Conservation (phyloP, 2,888 invertebrate genomes). For the Drosophila conformis region DNA sequence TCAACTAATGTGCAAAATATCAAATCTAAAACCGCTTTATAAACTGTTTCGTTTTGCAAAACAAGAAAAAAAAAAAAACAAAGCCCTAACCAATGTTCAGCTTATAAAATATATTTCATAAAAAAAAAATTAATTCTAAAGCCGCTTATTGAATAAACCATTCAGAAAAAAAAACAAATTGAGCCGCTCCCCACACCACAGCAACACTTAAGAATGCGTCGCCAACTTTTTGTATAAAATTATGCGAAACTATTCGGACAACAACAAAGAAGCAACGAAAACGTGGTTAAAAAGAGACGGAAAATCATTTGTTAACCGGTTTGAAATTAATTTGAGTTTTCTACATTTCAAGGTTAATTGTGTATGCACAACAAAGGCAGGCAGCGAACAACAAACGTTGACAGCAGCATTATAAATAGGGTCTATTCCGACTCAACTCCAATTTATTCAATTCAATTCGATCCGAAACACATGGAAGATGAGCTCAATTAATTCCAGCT, state of each 20-base stretch:
- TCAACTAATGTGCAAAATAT: constrained; percentile 11
- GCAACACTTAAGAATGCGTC: constrained; percentile 33
- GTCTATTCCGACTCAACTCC: not conserved
- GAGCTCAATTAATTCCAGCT: constrained; percentile 42
- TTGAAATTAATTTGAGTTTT: constrained; percentile 58
- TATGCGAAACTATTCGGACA: constrained; percentile 49
- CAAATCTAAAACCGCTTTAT: not conserved
- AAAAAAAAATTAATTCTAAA: constrained; percentile 13
- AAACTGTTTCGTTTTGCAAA: constrained; percentile 13
- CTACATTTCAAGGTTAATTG: constrained; percentile 66
- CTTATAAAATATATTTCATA: constrained; percentile 3
- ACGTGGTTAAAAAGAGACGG: constrained; percentile 19
- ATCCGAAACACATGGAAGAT: constrained; percentile 11
- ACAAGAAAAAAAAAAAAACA: not conserved
- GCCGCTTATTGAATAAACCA: constrained; percentile 11
- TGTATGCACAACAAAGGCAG: constrained; percentile 50
- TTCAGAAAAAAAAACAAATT: constrained; percentile 5
- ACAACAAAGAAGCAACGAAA: constrained; percentile 25
- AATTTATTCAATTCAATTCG: not conserved
- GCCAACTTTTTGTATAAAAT: constrained; percentile 31
- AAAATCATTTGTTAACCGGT: constrained; percentile 59
- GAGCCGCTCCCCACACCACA: not conserved
- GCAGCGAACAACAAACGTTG: constrained; percentile 25
- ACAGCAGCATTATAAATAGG: constrained; percentile 51
- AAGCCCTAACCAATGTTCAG: not conserved